phyloP scores from a whole-genome alignment of 2,888 invertebrate genomes.

The Eilema depressum region DNA sequence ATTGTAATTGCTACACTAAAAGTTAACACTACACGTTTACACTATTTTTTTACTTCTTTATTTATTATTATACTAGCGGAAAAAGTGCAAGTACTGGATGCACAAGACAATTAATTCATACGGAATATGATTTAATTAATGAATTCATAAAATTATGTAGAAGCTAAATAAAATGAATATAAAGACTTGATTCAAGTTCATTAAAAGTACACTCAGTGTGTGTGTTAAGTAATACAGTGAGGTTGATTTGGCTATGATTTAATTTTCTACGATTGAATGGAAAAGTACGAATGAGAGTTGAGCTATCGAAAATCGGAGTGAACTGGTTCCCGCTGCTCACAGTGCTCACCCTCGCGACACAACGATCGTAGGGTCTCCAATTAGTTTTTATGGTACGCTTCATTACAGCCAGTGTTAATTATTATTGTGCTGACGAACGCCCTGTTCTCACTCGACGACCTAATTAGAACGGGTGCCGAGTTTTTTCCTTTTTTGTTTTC shows the following conservation, averaged over 20 bases:
- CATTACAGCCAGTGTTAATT: constrained; percentile 86
- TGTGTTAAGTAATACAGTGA: constrained; percentile 23
- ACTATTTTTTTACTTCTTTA: too few relatives aligned
- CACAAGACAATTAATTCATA: background rate
- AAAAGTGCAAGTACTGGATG: background rate
- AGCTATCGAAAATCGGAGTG: constrained; percentile 61
- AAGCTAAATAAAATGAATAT: constrained; percentile 21
- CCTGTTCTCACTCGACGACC: constrained; percentile 84
- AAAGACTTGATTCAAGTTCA: constrained; percentile 29
- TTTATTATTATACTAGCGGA: background rate
- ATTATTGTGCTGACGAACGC: constrained; percentile 85
- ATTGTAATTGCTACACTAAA: background rate
- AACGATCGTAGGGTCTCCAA: constrained; percentile 77
- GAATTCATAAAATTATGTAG: constrained; percentile 8
- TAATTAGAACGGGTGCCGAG: constrained; percentile 80
- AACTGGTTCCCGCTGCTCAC: constrained; percentile 60
- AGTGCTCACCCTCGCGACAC: constrained; percentile 65
- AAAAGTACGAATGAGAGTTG: constrained; percentile 55
- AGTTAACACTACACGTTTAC: too few relatives aligned
- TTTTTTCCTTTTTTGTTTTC: constrained; percentile 76
- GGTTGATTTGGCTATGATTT: constrained; percentile 35
- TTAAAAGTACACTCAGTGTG: constrained; percentile 26
- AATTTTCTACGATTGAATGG: constrained; percentile 37
- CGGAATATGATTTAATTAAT: constrained; percentile 7
- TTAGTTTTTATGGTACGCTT: constrained; percentile 86